Percentiles rank a stretch among this genome's conserved stretches.
Evolutionary conservation across 2,888 invertebrate genomes (phyloP).

Genomic region (Papilio protenor): DNA sequence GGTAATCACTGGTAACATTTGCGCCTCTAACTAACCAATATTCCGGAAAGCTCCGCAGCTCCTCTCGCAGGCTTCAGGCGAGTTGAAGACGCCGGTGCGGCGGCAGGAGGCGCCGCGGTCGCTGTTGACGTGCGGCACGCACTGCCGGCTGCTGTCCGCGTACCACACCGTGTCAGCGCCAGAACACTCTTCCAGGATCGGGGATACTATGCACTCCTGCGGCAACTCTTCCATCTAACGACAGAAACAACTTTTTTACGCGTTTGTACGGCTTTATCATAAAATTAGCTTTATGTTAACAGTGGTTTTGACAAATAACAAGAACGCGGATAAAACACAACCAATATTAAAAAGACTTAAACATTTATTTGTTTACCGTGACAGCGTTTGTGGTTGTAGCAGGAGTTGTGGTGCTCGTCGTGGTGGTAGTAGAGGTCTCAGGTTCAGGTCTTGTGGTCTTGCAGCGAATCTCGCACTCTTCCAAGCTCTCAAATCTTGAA

Average conservation of each 20-base stretch:
- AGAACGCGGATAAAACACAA: no score
- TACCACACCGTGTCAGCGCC: conserved; percentile 63
- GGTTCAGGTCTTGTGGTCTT: conserved; percentile 56
- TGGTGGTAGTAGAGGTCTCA: conserved; percentile 46
- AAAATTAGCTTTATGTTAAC: background rate
- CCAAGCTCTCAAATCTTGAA: conserved; percentile 85
- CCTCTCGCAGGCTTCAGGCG: conserved; percentile 90
- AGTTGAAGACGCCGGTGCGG: conserved; percentile 84
- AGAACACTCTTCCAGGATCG: conserved; percentile 58
- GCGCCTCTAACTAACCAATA: conserved; percentile 83
- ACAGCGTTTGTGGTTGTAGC: conserved; percentile 49
- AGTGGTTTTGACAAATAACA: no score
- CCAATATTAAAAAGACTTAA: no score
- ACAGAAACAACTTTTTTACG: background rate
- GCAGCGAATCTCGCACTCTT: conserved; percentile 86
- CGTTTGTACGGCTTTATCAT: no score
- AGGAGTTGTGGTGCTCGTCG: conserved; percentile 48
- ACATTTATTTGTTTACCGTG: conserved; percentile 48
- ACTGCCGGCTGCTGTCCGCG: conserved; percentile 74
- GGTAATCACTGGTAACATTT: background rate
- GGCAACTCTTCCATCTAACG: conserved; percentile 53
- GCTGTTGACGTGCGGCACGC: conserved; percentile 62
- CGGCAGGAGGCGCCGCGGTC: conserved; percentile 83
- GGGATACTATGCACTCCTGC: conserved; percentile 56
- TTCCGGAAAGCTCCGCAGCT: conserved; percentile 89